Evolutionary conservation across 2,888 invertebrate genomes (phyloP).

Genomic region (Tachina lurida): DNA sequence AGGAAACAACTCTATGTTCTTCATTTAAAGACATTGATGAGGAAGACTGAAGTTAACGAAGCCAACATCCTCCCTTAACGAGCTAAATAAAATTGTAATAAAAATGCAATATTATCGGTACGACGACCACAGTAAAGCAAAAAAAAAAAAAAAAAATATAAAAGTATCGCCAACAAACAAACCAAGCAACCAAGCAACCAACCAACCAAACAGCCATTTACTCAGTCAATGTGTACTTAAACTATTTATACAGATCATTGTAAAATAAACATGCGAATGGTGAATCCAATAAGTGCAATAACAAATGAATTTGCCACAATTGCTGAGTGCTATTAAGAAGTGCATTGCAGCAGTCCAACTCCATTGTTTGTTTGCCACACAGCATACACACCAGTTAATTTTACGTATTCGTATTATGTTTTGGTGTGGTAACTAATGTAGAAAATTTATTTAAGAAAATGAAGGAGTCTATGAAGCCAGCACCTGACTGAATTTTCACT

Average conservation of each 20-base stretch:
- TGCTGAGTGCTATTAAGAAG: background rate
- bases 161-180: constrained; percentile 31
- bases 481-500: background rate
- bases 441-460: background rate
- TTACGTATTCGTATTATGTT: background rate
- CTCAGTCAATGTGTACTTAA: constrained; percentile 49
- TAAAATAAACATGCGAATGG: constrained; percentile 55
- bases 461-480: background rate
- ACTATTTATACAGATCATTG: constrained; percentile 60
- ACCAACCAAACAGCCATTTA: constrained; percentile 19
- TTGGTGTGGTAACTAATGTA: background rate
- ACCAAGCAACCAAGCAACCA: constrained; percentile 20
- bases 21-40: constrained; percentile 62
- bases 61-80: constrained; percentile 69
- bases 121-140: constrained; percentile 6
- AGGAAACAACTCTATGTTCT: constrained; percentile 43
- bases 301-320: constrained; percentile 43
- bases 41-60: constrained; percentile 67
- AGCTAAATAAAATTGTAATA: constrained; percentile 68
- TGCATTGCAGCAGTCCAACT: background rate
- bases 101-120: constrained; percentile 49
- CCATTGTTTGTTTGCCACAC: background rate
- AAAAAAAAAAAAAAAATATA: constrained; percentile 10
- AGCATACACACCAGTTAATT: too few species aligned
- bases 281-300: constrained; percentile 48